These are phyloP conservation scores for Dermochelys coriacea DNA, from an alignment of 2,797 vertebrate genomes.

Conservation along the genomic window DNA sequence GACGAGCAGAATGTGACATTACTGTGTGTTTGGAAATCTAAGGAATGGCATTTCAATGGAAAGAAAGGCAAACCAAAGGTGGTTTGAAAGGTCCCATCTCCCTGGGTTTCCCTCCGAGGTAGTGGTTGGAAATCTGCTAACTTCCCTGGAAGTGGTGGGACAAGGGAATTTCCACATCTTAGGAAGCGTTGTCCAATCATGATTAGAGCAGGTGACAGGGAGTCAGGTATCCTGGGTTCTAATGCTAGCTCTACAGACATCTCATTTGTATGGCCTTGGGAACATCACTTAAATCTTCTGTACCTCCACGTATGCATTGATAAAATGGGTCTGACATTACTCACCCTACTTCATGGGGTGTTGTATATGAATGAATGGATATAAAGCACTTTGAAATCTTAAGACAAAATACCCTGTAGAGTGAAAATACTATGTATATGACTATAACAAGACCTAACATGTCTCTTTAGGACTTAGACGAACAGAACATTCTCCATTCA, in stretches of 20 bases:
- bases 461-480: background rate
- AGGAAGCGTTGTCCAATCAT: background rate
- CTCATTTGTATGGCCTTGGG: background rate
- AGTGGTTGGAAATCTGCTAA: background rate
- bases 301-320: conserved; percentile 9
- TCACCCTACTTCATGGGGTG: background rate
- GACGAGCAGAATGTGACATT: rapidly evolving
- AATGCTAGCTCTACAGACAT: conserved; percentile 1
- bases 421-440: background rate
- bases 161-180: background rate
- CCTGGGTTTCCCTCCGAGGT: rapidly evolving
- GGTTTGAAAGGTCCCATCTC: background rate
- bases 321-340: conserved; percentile 38
- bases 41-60: rapidly evolving
- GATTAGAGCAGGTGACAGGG: too few species aligned
- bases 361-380: conserved; percentile 4
- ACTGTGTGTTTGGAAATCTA: background rate
- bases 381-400: background rate
- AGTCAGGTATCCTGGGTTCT: background rate
- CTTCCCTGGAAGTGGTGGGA: rapidly evolving
- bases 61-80: background rate
- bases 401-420: background rate
- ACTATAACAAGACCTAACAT: rapidly evolving
- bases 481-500: background rate
- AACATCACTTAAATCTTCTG: conserved; percentile 27